Base-by-base conservation (phyloP, 2,888 invertebrate genomes). In the Theretra japonica region DNA sequence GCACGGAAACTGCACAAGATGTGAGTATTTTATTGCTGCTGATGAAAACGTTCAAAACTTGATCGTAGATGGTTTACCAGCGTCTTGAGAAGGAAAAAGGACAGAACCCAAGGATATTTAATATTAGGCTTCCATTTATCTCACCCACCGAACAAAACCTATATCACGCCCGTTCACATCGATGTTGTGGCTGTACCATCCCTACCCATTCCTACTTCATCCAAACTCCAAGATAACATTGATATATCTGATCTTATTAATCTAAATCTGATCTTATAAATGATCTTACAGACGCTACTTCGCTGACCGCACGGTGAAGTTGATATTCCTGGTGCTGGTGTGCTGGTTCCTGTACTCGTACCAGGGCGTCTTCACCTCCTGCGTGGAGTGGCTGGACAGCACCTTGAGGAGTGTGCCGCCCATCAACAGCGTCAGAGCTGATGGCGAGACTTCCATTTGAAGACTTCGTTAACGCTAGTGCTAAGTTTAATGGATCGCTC, bases 1-100 rank as follows among this genome's bases (percentile, higher is more conserved):
- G 97, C 98, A 0, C 95, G 96, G 77, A 95, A 94, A 76, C 88
- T 96, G 25, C 90, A 96, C 65, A 95, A 88, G 80, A 95, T 96
- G 96, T 96, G 83, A 93, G 94, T 80, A 19, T 19, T 19, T 50
- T 50, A 5, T 50, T 28, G 28, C 28, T 28, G 28, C 28, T 28
- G 3, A 28, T 5, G 28, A 28, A 28, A 4, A 28, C 6, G 28
- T 28, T 5, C 28, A 28, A 28, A 4, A 28, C 28, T 28, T 28
- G 1, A 4, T 28, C 28, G 1, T 6, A 28, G 28, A 4, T 28
- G 28, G 4, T 28, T 6, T 28, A 6, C 6, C 28, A 6, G 28
- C 28, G 4, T 28, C 28, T 1, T 28, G 28, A 28, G 6, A 28
- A 28, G 28, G 28, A 4, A 28, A 28, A 28, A 28, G 28, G 28